These are phyloP conservation scores for Setipinna tenuifilis DNA, from an alignment of 2,797 vertebrate species.

Conservation along the genomic window DNA sequence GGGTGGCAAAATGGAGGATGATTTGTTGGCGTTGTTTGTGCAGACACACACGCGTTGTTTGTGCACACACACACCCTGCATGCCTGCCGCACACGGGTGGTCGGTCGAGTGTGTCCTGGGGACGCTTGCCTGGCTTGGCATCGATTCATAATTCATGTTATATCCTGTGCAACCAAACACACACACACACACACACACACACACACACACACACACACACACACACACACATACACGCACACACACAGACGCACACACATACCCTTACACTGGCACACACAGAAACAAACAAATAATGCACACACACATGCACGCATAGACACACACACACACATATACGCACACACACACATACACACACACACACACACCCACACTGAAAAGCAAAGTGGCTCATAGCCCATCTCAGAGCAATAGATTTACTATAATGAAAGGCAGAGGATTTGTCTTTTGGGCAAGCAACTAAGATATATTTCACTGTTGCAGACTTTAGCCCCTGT, in stretches of 20 bases:
- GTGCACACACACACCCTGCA: slow-evolving; percentile 34
- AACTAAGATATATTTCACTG: slow-evolving; percentile 58
- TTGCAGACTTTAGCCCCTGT: slow-evolving; percentile 67
- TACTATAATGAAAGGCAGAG: slow-evolving; percentile 14
- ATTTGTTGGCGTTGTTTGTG: slow-evolving; percentile 62
- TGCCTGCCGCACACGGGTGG: slow-evolving; percentile 46
- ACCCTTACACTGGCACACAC: too few species aligned
- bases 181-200: too few species aligned
- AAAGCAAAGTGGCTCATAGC: slow-evolving; percentile 47
- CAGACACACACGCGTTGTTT: slow-evolving; percentile 55
- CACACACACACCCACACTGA: neutral
- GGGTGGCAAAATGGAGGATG: slow-evolving; percentile 44
- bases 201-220: too few species aligned
- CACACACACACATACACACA: slow-evolving; percentile 55
- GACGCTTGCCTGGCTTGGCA: slow-evolving; percentile 56
- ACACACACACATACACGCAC: too few species aligned
- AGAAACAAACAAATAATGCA: too few species aligned
- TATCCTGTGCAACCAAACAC: slow-evolving; percentile 55
- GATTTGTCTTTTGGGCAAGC: slow-evolving; percentile 34
- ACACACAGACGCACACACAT: too few species aligned
- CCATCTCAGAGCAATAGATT: slow-evolving; percentile 23
- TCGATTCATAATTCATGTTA: slow-evolving; percentile 69
- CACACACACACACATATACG: too few species aligned
- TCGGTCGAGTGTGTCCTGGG: slow-evolving; percentile 58
- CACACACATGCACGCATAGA: too few species aligned